A percentile compares a stretch with the other conserved stretches of the same genome.
phyloP scores from a whole-genome alignment of 2,888 invertebrate genomes.

The Romanomermis culicivorax region DNA sequence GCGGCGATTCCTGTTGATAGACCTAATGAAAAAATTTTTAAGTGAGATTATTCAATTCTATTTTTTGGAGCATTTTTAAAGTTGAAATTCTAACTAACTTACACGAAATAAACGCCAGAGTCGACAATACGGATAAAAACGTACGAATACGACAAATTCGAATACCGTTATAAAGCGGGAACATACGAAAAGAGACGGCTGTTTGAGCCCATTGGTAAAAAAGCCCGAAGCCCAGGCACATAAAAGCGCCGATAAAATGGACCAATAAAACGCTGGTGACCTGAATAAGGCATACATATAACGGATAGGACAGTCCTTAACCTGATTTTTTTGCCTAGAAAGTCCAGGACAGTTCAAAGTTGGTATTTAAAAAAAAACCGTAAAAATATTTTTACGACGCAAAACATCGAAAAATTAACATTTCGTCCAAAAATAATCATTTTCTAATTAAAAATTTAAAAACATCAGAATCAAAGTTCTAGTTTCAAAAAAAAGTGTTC shows the following conservation, averaged over 20 bases:
- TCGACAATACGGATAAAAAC: background rate
- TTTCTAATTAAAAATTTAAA: no score
- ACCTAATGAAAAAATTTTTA: background rate
- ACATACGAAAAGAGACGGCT: conserved; percentile 15
- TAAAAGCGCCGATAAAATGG: conserved; percentile 19
- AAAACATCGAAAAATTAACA: no score
- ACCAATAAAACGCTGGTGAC: conserved; percentile 23
- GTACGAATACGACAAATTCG: conserved; percentile 9
- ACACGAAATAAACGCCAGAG: background rate
- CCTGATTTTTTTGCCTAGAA: no score
- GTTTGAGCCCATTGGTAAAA: conserved; percentile 21
- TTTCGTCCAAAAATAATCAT: no score
- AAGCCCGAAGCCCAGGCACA: conserved; percentile 19
- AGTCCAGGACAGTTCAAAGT: no score
- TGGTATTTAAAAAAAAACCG: no score
- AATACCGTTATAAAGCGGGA: conserved; percentile 14
- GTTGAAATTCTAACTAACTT: background rate
- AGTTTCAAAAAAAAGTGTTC: no score
- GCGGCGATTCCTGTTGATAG: background rate
- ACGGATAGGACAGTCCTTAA: background rate
- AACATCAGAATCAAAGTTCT: no score
- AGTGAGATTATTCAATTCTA: no score
- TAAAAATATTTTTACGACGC: no score
- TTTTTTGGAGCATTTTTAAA: no score
- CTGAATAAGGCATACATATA: conserved; percentile 12